Base-by-base conservation (phyloP, 92 coral and sea anemone species). In the Bergia sp. region DNA sequence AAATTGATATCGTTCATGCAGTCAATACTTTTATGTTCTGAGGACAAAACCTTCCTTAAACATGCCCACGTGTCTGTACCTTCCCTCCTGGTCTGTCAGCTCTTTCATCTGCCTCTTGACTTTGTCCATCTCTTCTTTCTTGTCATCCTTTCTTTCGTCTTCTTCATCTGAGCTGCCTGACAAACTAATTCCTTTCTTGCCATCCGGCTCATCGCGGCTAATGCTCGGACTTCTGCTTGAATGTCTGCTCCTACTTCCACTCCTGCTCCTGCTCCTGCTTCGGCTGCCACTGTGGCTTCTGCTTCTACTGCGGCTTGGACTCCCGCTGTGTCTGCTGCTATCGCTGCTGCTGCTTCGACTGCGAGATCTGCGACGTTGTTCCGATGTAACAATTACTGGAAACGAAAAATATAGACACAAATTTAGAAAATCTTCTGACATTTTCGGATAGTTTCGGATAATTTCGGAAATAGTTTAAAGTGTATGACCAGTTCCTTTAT, bases 241-340 rank as follows among this genome's bases (percentile, higher is more conserved):
- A 50, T 37, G 23, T 36, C 87, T 74, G 79, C 87, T 84, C 88
- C 87, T 92, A 90, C 87, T 93, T 84, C 61, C 86, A 79, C 69
- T 95, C 86, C 80, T 89, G 91, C 49, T 92, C 91, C 42, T 91
- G 86, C 88, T 90, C 88, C 65, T 88, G 86, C 80, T 93, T 86
- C 65, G 90, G 82, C 65, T 90, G 88, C 81, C 92, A 93, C 82
- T 79, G 86, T 86, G 90, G 91, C 86, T 91, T 89, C 42, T 85
- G 90, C 85, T 91, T 85, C 80, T 88, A 94, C 71, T 94, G 93
- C 77, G 93, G 94, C 86, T 92, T 93, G 41, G 94, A 89, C 83
- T 89, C 90, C 61, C 91, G 91, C 78, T 92, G 88, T 39, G 58
- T 13, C 81, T 72, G 88, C 58, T 78, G 39, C 91, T 76, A 3